Conservation (phyloP, 2,113 vertebrate species). For the Mus pahari region DNA sequence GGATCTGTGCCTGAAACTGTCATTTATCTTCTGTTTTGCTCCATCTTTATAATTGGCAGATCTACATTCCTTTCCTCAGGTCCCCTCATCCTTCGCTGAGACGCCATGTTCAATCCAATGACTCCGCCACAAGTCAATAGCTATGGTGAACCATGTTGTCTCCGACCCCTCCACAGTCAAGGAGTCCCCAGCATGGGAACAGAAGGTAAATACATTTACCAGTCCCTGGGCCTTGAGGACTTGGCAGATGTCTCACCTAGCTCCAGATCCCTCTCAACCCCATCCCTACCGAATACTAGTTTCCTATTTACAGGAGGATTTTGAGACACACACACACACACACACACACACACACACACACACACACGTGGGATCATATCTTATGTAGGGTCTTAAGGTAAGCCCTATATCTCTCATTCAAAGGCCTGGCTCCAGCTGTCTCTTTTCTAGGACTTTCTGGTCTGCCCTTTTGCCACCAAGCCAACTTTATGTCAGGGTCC, state of each 20-base stretch:
- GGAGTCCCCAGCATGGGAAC: constrained; percentile 68
- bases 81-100: constrained; percentile 71
- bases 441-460: constrained; percentile 88
- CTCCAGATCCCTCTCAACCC: not conserved
- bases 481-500: constrained; percentile 89
- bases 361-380: not conserved
- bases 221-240: not conserved
- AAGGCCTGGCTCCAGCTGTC: not conserved
- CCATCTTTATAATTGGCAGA: constrained; percentile 46
- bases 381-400: not conserved
- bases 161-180: constrained; percentile 89
- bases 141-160: constrained; percentile 92
- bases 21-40: not conserved
- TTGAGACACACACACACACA: not conserved
- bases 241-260: not conserved
- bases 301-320: not conserved
- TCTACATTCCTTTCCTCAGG: constrained; percentile 55
- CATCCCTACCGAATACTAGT: not conserved
- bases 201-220: constrained; percentile 83
- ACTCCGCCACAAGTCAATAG: constrained; percentile 88
- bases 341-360: too few species aligned
- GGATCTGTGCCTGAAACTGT: not conserved
- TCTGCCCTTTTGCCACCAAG: constrained; percentile 92
- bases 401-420: not conserved
- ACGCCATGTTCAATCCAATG: constrained; percentile 92